Base-by-base conservation (phyloP, 2,888 invertebrate species). In the Trachelus tabidus region DNA sequence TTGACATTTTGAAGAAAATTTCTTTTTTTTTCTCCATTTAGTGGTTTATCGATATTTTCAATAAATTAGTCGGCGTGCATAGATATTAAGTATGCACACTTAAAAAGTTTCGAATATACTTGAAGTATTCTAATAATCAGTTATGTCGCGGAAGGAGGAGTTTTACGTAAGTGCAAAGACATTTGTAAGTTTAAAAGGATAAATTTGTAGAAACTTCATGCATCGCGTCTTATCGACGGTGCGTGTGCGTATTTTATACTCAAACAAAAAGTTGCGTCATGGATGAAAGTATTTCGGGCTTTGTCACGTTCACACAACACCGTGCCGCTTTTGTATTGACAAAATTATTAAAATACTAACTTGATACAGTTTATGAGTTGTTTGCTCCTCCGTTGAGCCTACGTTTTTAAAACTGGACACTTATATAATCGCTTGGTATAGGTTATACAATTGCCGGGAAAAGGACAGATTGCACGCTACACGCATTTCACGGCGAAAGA, bases 361-460 rank as follows among this genome's bases (percentile, higher is more conserved):
- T 71, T 23, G 71, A 71, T 34, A 34, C 11, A 71, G 12, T 31
- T 34, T 34, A 12, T 31, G 71, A 71, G 71, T 34, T 15, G 71
- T 31, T 4, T 34, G 71, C 71, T 12, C 12, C 33, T 12, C 12
- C 1, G 71, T 12, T 31, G 71, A 34, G 71, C 23, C 71, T 31
- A 71, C 9, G 71, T 71, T 71, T 71, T 71, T 31, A 71, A 71
- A 71, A 71, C 71, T 31, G 71, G 71, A 23, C 71, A 31, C 31
- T 71, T 71, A 71, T 12, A 34, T 34, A 71, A 71, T 31, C 33
- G 12, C 12, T 34, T 30, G 71, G 12, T 11, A 23, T 12, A 11
- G 33, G 71, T 77, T 74, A 77, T 69, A 75, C 77, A 79, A 79
- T 75, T 75, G 34, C 68, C n/a, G 34, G 71, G 73, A 77, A 77